Evolutionary conservation across 2,113 vertebrate species (phyloP), one percentile per base, ranked within the genome.

Genomic region (Corythornis cristatus): DNA sequence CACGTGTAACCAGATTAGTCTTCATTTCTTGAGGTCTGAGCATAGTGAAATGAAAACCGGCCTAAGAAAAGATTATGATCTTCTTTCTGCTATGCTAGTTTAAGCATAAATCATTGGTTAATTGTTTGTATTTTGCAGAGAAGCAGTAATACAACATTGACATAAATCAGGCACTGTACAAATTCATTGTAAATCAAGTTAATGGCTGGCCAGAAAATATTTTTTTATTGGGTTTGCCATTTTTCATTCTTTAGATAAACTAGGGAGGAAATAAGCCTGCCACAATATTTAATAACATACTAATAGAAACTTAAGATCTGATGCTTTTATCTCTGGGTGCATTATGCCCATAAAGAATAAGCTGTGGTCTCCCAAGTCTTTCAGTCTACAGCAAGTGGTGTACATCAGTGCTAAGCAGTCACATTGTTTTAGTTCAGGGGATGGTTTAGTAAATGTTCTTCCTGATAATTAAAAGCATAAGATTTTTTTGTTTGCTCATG

Each of bases 231-330:
- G 8, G 46, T 62, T 83, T 89, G 28, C 37, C 33, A 80, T 68
- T 94, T 89, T 89, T 91, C 58, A 76, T 94, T 79, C 54, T 85
- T 82, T 60, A 83, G 56, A 89, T 94, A 92, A 95, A 74, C 22
- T 42, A 42, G 15, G 40, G 61, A 94, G 80, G 71, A 90, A 92
- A 86, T 84, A 83, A 95, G 45, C 54, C n/a, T 92, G 81, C 65
- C 83, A 83, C 71, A 78, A 15, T 57, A 35, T 82, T 73, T 85
- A 93, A 83, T 80, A 88, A 91, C 56, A 83, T 64, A 21, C 31
- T 96, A 93, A 89, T 71, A 83, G 79, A 76, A 92, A 81, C 85
- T 89, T 83, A 91, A 77, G 54, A 88, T 58, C 67, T 77, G 83
- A 76, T 60, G 29, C 35, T 53, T 88, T 93, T 71, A 83, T 93